Percentiles rank a stretch among this genome's conserved stretches.
phyloP scores from a whole-genome alignment of 1,140 invertebrate species.

The Agrypnia vestita region DNA sequence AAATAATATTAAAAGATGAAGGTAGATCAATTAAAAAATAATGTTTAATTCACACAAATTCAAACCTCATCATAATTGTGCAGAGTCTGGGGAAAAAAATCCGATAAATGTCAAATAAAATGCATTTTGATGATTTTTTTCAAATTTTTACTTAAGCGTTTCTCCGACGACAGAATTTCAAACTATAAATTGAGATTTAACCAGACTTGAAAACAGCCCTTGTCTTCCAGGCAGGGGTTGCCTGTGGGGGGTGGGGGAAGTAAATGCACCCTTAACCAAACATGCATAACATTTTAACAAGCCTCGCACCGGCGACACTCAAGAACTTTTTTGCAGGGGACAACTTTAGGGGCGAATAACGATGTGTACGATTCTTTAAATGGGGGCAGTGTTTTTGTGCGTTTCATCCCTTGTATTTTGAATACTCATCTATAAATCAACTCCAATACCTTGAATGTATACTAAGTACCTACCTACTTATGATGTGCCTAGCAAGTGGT shows the following conservation, averaged over 20 bases:
- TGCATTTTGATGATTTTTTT: background rate
- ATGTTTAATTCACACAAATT: no score
- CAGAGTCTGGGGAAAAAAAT: no score
- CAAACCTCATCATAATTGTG: no score
- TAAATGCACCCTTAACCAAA: conserved; percentile 50
- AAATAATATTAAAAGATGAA: no score
- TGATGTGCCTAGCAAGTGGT: no score
- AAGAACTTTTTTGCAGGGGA: conserved; percentile 7
- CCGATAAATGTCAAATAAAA: no score
- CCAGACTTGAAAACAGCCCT: background rate
- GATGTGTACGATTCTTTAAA: conserved; percentile 36
- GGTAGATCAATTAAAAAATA: no score
- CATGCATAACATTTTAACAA: conserved; percentile 62
- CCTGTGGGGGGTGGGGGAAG: background rate
- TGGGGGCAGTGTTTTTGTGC: conserved; percentile 20
- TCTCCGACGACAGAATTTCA: background rate
- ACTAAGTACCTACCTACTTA: no score
- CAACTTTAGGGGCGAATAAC: conserved; percentile 19
- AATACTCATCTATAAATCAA: no score
- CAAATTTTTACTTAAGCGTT: background rate
- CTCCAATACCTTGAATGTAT: no score
- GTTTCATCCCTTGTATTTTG: no score
- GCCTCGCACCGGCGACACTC: conserved; percentile 32
- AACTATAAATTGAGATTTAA: background rate
- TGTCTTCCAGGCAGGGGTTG: background rate